Evolutionary conservation across 2,797 vertebrate species (phyloP).

Genomic region (Vultur gryphus): DNA sequence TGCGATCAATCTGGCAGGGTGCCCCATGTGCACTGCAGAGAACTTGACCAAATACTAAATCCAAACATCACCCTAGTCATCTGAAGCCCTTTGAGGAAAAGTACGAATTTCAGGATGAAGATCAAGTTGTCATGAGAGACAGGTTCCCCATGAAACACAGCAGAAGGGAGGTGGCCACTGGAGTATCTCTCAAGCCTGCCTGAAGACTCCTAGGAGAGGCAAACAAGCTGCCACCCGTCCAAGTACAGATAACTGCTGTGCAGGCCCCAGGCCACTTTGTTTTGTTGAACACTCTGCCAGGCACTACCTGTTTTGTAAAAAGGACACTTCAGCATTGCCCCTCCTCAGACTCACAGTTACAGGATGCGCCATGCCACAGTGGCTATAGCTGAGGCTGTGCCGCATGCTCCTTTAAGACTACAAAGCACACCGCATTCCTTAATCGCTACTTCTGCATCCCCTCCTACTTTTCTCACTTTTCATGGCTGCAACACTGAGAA

Average conservation of each 20-base stretch:
- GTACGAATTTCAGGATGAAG: background rate
- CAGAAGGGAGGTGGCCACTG: background rate
- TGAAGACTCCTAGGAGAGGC: background rate
- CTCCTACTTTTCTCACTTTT: background rate
- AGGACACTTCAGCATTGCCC: background rate
- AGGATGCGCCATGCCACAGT: background rate
- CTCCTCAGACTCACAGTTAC: background rate
- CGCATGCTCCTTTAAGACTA: background rate
- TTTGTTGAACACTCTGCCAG: background rate
- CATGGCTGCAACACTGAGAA: background rate
- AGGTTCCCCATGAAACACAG: background rate
- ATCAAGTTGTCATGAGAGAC: background rate
- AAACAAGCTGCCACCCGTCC: background rate
- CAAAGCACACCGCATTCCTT: background rate
- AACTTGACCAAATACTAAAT: background rate
- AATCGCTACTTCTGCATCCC: background rate
- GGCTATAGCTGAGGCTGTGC: background rate
- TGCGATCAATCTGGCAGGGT: background rate
- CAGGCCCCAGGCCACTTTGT: background rate
- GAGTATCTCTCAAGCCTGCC: background rate
- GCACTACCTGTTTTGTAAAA: background rate
- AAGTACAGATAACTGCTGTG: background rate
- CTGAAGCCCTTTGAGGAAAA: background rate
- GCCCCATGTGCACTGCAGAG: background rate
- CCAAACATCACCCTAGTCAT: background rate